Evolutionary conservation across 2,888 invertebrate species (phyloP).

Genomic region (Poecilus cupreus): DNA sequence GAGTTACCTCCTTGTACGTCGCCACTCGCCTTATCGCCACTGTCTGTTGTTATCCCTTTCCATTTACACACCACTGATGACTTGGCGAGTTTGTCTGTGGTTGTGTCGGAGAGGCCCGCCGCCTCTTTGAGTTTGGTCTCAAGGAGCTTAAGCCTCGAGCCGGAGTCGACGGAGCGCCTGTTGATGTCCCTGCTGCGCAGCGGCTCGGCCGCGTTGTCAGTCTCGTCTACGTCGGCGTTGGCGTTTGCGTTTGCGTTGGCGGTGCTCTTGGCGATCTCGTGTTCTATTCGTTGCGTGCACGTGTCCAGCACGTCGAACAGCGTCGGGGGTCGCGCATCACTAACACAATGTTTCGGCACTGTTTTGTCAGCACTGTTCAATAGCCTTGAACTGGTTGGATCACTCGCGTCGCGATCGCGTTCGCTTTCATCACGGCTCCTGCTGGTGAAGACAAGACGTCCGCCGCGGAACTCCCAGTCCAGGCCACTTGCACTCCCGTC

Average conservation of each 20-base stretch:
- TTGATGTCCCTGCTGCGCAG: conserved; percentile 69
- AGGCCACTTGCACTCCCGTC: conserved; percentile 43
- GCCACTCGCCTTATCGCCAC: conserved; percentile 32
- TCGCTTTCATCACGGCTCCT: conserved; percentile 55
- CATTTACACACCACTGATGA: conserved; percentile 23
- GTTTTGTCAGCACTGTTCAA: conserved; percentile 3
- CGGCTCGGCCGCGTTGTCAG: conserved; percentile 68
- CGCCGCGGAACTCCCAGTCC: conserved; percentile 67
- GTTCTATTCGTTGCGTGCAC: conserved; percentile 56
- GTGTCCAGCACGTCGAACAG: conserved; percentile 53
- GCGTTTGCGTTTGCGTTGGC: conserved; percentile 68
- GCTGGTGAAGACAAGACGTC: conserved; percentile 66
- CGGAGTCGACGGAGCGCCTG: conserved; percentile 70
- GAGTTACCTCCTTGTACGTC: conserved; percentile 8
- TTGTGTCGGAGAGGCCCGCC: conserved; percentile 64
- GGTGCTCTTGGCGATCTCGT: conserved; percentile 68
- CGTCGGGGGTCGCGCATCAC: conserved; percentile 19
- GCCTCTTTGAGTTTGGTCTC: conserved; percentile 71
- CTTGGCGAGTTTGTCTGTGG: neutral
- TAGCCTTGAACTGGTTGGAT: conserved; percentile 62
- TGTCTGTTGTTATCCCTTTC: neutral
- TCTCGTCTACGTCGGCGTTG: conserved; percentile 62
- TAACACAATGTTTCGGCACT: conserved; percentile 16
- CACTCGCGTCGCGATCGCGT: conserved; percentile 37
- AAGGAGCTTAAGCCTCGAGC: conserved; percentile 73